phyloP scores from a whole-genome alignment of 2,113 vertebrate genomes.

The Alaudala cheleensis region DNA sequence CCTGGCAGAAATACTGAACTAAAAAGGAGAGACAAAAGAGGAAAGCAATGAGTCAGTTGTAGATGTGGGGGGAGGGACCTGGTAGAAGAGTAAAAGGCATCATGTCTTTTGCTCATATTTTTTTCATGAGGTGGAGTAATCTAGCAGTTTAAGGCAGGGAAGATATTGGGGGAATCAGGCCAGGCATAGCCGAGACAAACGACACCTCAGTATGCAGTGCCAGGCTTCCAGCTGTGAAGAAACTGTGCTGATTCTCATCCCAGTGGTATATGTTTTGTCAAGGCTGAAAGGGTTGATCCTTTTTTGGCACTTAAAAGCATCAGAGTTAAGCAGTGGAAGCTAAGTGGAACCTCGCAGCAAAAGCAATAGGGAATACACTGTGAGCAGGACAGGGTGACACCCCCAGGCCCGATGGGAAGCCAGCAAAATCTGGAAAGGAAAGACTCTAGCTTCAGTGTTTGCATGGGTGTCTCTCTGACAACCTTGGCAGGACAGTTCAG shows the following conservation, averaged over 20 bases:
- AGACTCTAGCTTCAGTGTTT: background rate
- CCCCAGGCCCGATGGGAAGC: background rate
- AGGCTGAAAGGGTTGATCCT: background rate
- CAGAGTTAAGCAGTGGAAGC: background rate
- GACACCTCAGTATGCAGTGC: background rate
- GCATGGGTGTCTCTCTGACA: background rate
- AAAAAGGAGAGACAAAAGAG: background rate
- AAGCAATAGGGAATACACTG: background rate
- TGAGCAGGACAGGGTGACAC: background rate
- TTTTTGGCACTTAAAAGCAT: background rate
- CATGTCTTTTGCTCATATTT: background rate
- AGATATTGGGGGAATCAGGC: background rate
- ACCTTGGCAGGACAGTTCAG: background rate
- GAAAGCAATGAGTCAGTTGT: background rate
- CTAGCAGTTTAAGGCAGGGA: background rate
- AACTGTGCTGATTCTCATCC: background rate
- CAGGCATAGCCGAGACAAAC: background rate
- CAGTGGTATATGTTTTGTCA: background rate
- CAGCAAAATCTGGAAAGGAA: background rate
- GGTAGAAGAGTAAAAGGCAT: background rate
- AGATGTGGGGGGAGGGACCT: background rate
- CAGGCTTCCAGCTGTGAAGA: background rate
- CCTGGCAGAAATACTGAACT: background rate
- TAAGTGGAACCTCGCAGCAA: background rate
- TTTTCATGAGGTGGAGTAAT: background rate